phyloP scores from a whole-genome alignment of 2,888 invertebrate species.

The Cryptosula pallasiana region DNA sequence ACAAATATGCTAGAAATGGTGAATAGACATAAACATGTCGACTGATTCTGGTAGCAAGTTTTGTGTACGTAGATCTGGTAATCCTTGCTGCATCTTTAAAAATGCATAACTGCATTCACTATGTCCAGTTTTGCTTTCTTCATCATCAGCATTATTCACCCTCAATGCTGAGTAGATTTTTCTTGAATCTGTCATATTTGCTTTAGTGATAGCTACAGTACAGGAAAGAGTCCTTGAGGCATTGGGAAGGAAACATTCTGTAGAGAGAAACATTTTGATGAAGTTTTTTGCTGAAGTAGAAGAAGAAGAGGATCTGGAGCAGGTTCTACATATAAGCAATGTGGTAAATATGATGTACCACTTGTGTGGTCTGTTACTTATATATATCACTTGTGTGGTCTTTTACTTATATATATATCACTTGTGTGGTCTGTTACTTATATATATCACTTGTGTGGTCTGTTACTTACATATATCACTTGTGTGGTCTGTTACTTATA shows the following conservation, averaged over 20 bases:
- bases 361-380: too few species aligned
- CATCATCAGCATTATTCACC: too few species aligned
- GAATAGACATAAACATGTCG: too few species aligned
- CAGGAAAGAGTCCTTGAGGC: slow-evolving; percentile 8
- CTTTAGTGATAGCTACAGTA: slow-evolving; percentile 26
- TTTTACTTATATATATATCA: not conserved
- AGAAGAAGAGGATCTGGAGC: slow-evolving; percentile 4
- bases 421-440: not conserved
- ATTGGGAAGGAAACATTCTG: not conserved
- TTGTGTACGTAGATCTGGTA: too few species aligned
- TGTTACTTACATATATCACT: not conserved
- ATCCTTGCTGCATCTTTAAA: too few species aligned
- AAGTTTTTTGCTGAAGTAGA: slow-evolving; percentile 32
- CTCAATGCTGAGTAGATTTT: too few species aligned
- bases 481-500: not conserved
- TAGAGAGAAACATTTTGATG: slow-evolving; percentile 29
- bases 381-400: not conserved
- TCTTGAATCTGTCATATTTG: too few species aligned
- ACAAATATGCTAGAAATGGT: too few species aligned
- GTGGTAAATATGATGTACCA: too few species aligned
- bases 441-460: not conserved
- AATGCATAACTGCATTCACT: too few species aligned
- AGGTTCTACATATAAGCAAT: not conserved
- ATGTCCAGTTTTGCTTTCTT: too few species aligned
- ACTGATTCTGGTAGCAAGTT: too few species aligned